phyloP scores from a whole-genome alignment of 2,888 invertebrate species.

The Priocnemis perturbator region DNA sequence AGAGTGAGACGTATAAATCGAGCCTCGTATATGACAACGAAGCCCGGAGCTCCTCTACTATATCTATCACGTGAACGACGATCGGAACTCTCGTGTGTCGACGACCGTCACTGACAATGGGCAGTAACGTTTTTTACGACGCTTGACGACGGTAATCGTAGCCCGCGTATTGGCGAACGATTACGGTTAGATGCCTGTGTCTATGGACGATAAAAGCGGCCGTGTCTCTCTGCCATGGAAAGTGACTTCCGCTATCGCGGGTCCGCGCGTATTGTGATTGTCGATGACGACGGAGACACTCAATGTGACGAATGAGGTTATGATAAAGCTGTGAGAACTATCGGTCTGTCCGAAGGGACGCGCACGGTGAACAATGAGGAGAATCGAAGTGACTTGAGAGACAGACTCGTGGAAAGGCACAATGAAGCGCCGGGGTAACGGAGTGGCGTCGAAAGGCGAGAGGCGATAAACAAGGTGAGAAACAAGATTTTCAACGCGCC shows the following conservation, averaged over 20 bases:
- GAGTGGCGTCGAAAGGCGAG: not conserved
- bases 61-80: not conserved
- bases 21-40: too few relatives aligned
- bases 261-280: conserved; percentile 19
- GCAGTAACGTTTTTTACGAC: too few relatives aligned
- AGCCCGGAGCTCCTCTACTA: too few relatives aligned
- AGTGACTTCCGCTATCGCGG: conserved; percentile 20
- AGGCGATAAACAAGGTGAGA: conserved; percentile 8
- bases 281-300: too few relatives aligned
- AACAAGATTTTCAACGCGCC: conserved; percentile 2
- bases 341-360: conserved; percentile 18
- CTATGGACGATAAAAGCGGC: conserved; percentile 6
- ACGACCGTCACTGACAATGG: conserved; percentile 14
- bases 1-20: too few relatives aligned
- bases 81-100: too few relatives aligned
- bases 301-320: too few relatives aligned
- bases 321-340: conserved; percentile 11
- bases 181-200: conserved; percentile 1
- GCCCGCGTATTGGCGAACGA: not conserved
- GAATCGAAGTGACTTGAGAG: conserved; percentile 6
- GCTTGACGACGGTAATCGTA: too few relatives aligned
- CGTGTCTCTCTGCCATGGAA: not conserved
- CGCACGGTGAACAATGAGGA: conserved; percentile 10
- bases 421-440: not conserved
- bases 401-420: not conserved